Evolutionary conservation across 2,888 invertebrate species (phyloP).

Genomic region (Drosophila imparisetae): DNA sequence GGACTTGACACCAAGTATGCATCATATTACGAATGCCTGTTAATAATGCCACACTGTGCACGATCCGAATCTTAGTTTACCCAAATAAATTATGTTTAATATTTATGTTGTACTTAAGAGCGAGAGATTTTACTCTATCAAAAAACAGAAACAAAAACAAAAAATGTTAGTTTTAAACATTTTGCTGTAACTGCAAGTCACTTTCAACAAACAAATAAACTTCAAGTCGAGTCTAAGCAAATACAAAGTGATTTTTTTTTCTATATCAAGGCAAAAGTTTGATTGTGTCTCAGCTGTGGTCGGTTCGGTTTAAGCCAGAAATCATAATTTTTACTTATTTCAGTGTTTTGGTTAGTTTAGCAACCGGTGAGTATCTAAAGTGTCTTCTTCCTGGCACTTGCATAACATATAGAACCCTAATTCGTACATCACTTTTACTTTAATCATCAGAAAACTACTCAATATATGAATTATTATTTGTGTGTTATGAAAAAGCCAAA

Average conservation of each 20-base stretch:
- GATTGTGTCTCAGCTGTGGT: not conserved
- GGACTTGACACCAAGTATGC: not conserved
- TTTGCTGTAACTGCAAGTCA: conserved; percentile 70
- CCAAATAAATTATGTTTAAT: conserved; percentile 33
- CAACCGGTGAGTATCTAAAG: not conserved
- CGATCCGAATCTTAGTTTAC: conserved; percentile 44
- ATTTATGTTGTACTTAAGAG: conserved; percentile 66
- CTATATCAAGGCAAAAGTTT: not conserved
- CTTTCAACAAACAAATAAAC: conserved; percentile 57
- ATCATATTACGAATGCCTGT: conserved; percentile 1
- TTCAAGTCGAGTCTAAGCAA: conserved; percentile 53
- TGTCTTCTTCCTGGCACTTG: not conserved
- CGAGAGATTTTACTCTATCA: conserved; percentile 31
- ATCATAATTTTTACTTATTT: not conserved
- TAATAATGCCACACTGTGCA: conserved; percentile 26
- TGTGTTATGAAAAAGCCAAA: too few relatives aligned
- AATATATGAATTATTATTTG: not conserved
- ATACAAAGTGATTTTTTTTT: not conserved
- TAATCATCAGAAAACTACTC: not conserved
- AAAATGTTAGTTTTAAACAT: conserved; percentile 54
- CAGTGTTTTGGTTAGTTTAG: not conserved
- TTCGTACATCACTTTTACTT: not conserved
- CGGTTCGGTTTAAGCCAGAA: not conserved
- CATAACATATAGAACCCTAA: not conserved
- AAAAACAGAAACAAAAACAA: conserved; percentile 24